These are phyloP conservation scores for Cheilosia pagana DNA, from an alignment of 2,888 invertebrate genomes.

Conservation along the genomic window DNA sequence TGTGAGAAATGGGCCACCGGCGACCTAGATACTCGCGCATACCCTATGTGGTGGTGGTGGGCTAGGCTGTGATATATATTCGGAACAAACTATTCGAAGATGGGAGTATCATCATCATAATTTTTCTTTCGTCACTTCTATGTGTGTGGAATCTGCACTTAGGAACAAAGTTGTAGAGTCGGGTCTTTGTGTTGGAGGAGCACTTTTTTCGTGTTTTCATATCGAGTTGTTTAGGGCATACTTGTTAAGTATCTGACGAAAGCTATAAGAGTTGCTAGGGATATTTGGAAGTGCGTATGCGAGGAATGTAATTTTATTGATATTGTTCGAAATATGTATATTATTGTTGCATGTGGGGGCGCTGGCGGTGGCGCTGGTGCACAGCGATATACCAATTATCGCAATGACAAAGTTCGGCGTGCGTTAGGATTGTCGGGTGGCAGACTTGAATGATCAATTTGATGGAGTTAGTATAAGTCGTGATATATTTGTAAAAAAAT, in stretches of 20 bases:
- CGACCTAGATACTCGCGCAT: conserved; percentile 56
- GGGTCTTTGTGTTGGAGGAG: conserved; percentile 17
- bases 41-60: conserved; percentile 32
- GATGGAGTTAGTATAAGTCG: too few species aligned
- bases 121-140: conserved; percentile 70
- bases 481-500: too few species aligned
- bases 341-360: background rate
- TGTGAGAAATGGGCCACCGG: conserved; percentile 71
- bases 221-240: conserved; percentile 11
- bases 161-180: conserved; percentile 31
- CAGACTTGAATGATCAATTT: too few species aligned
- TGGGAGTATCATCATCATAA: conserved; percentile 47
- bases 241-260: conserved; percentile 65
- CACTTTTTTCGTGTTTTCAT: conserved; percentile 25
- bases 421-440: too few species aligned
- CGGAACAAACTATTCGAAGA: conserved; percentile 40
- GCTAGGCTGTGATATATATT: conserved; percentile 44
- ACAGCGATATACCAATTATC: too few species aligned
- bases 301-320: conserved; percentile 1
- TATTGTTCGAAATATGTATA: background rate
- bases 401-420: too few species aligned
- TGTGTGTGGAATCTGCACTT: conserved; percentile 67
- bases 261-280: conserved; percentile 40
- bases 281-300: conserved; percentile 20
- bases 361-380: background rate